Evolutionary conservation across 1,140 invertebrate genomes (phyloP), one percentile per base, ranked within the genome.

Genomic region (Drosophila parvula): DNA sequence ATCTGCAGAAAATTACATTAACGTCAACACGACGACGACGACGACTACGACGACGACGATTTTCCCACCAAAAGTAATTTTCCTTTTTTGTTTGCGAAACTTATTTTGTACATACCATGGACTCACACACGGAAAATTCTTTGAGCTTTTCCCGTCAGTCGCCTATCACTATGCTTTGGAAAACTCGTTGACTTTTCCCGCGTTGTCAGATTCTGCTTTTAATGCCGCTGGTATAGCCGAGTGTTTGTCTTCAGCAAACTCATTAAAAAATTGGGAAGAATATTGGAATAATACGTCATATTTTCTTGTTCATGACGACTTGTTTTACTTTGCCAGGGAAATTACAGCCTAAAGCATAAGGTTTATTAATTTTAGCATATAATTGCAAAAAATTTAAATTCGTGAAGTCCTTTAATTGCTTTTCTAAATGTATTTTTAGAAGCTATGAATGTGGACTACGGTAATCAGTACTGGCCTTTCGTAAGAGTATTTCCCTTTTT

Each of bases 1-100:
- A 86, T 77, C 71, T 77, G 45, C 83, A 88, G 79, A 73, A 77
- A 86, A 70, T 71, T 70, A 70, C 68, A 58, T 70, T 70, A 18
- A 70, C 68, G 68, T 58, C 65, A 59, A 57, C 68, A 70, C 8
- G 36, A 74, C 32, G 27, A 64, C 40, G 38, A 78, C 32, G 32
- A 34, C 28, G 16, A 38, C 36, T 4, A 38, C 36, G 11, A 45
- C 44, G 34, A 73, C 30, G 28, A 68, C 34, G 41, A 80, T 60
- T 58, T 53, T 34, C 36, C 51, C 18, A 38, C 27, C 50, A 44
- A 47, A 65, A 45, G 59, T 44, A 59, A 32, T 48, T 75, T 73
- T 61, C 41, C 41, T 48, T 73, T 55, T 61, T 71, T 73, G 51
- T 71, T 73, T 71, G 10, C 10, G 8, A 50, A 73, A 71, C 69